Conservation (phyloP, 2,113 vertebrate genomes). For the Rutilus rutilus region DNA sequence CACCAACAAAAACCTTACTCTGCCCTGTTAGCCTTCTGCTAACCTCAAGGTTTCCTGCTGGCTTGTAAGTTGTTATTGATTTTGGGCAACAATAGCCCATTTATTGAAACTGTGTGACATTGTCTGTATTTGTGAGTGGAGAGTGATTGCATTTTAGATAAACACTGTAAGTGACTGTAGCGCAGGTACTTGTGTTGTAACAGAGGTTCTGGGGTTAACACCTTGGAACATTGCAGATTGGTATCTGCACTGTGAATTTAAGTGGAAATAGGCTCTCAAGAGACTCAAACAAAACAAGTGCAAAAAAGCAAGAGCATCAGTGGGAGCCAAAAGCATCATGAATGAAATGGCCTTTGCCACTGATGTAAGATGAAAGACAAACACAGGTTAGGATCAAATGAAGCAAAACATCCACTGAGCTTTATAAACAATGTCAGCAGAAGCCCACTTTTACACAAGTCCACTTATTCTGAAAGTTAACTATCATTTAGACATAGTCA, state of each 20-base stretch:
- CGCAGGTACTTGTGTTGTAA: conserved; percentile 55
- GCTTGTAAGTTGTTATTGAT: conserved; percentile 69
- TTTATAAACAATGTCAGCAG: neutral
- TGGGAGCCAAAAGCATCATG: conserved; percentile 27
- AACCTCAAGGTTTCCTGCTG: conserved; percentile 43
- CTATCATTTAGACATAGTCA: neutral
- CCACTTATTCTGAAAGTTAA: neutral
- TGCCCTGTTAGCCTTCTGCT: conserved; percentile 45
- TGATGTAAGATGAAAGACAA: neutral
- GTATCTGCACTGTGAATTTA: conserved; percentile 66
- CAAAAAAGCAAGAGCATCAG: conserved; percentile 27
- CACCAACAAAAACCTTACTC: neutral
- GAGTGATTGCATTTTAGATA: conserved; percentile 73
- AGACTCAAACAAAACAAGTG: conserved; percentile 40
- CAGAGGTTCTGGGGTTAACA: conserved; percentile 63
- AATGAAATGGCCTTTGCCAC: neutral
- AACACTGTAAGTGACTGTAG: conserved; percentile 61
- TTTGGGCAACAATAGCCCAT: conserved; percentile 59
- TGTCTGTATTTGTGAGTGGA: conserved; percentile 64
- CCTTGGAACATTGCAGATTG: conserved; percentile 63
- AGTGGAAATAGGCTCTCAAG: conserved; percentile 58
- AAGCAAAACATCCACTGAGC: neutral
- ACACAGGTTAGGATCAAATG: neutral
- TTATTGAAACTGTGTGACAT: conserved; percentile 67
- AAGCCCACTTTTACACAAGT: neutral